Evolutionary conservation across 1,140 invertebrate species (phyloP), one percentile per base, ranked within the genome.

Genomic region (Trichonephila clavata): DNA sequence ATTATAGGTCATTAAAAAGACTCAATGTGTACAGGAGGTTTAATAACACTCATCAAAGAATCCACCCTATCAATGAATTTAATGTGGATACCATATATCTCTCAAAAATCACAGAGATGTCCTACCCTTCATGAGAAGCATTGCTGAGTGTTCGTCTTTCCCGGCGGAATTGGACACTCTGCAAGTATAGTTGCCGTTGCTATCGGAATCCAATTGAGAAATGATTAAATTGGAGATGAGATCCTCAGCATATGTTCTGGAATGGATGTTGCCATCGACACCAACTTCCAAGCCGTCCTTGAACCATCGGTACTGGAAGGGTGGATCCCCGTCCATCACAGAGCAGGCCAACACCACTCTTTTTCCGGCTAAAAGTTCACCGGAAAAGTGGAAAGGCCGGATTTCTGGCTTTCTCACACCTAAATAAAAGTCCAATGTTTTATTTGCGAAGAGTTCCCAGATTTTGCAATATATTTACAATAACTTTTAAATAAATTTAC

Each of bases 341-440:
- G 92, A 27, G 61, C 95, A 95, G 27, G 97, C 97, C 59, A 97
- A 95, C 94, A 96, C 96, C 57, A 96, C 96, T 93, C 96, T 96
- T 92, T 96, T 97, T 60, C 97, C 97, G 95, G 97, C 97, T 80
- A 97, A 96, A 86, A 97, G 97, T 39, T 97, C 97, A 7, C 91
- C 60, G 27, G 94, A 86, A 94, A 95, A 94, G 18, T 93, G 60
- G n/a, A 95, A 94, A 50, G 94, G 93, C 20, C 65, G 57, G 24
- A 95, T 90, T 50, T 50, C 59, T 65, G 94, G 94, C 13, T 20
- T 86, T 39, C 39, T 92, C 21, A 60, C 32, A 27, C 61, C 91
- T 92, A 60, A 32, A 59, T 21, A 3, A 59, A 59, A 7, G 50
- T 50, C 7, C 7, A 13, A 50, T 50, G 50, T 1, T 50, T 50